phyloP scores from a whole-genome alignment of 1,140 invertebrate genomes.

The Macrocentrus cingulum region DNA sequence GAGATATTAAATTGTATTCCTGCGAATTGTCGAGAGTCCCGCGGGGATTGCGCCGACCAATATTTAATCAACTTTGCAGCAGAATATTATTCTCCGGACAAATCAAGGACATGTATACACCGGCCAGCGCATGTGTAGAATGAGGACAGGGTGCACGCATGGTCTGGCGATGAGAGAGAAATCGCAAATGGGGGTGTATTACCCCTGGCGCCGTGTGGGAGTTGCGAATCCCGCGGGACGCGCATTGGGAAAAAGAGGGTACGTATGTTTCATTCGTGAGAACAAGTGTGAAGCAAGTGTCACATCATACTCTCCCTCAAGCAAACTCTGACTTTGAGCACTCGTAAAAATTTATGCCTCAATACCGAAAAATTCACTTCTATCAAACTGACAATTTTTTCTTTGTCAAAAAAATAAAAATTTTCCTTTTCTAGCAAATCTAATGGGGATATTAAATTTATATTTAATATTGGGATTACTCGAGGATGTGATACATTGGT shows the following conservation, averaged over 20 bases:
- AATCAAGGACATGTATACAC: slow-evolving; percentile 55
- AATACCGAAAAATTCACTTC: slow-evolving; percentile 23
- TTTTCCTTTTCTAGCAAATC: too few relatives aligned
- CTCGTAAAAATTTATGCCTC: neutral
- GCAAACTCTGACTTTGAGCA: neutral
- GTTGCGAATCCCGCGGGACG: slow-evolving; percentile 40
- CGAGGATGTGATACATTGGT: too few relatives aligned
- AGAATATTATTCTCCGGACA: slow-evolving; percentile 55
- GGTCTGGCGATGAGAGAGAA: slow-evolving; percentile 6
- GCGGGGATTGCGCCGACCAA: slow-evolving; percentile 44
- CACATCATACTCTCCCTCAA: slow-evolving; percentile 39
- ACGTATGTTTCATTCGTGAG: slow-evolving; percentile 47
- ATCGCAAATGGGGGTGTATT: neutral
- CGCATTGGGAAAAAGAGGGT: slow-evolving; percentile 26
- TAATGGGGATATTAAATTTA: too few relatives aligned
- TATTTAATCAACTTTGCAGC: slow-evolving; percentile 56
- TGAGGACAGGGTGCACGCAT: slow-evolving; percentile 6
- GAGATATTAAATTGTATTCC: slow-evolving; percentile 49
- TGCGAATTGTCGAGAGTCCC: slow-evolving; percentile 34
- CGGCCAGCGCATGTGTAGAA: slow-evolving; percentile 25
- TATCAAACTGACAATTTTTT: slow-evolving; percentile 28
- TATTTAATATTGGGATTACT: too few relatives aligned
- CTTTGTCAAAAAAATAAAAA: slow-evolving; percentile 4
- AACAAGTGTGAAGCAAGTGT: slow-evolving; percentile 55
- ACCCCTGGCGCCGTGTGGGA: slow-evolving; percentile 36